phyloP scores from a whole-genome alignment of 2,113 vertebrate genomes.

The Zeus faber region DNA sequence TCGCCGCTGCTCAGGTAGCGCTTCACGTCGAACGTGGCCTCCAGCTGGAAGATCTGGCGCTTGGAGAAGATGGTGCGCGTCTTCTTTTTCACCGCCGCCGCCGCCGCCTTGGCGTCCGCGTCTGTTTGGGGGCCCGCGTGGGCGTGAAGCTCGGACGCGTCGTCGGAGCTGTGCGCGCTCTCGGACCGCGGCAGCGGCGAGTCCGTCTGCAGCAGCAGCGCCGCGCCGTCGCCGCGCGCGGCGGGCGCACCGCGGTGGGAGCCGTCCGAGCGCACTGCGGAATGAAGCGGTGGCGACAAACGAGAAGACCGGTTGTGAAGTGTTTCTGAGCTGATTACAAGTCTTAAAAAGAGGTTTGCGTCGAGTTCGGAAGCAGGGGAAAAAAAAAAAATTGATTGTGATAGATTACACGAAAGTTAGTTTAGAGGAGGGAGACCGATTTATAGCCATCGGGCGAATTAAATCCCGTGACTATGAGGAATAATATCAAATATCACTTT shows the following conservation, averaged over 20 bases:
- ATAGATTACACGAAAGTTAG: no score
- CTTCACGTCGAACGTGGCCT: constrained; percentile 84
- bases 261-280: constrained; percentile 53
- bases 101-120: constrained; percentile 35
- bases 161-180: constrained; percentile 43
- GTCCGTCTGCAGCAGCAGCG: constrained; percentile 11
- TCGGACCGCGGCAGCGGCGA: constrained; percentile 38
- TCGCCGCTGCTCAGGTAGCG: constrained; percentile 85
- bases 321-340: no score
- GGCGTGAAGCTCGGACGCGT: constrained; percentile 27
- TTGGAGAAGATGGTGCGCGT: constrained; percentile 87
- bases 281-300: constrained; percentile 40
- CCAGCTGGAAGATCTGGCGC: constrained; percentile 84
- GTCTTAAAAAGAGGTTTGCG: no score
- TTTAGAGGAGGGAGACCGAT: no score
- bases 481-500: no score
- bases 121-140: constrained; percentile 27
- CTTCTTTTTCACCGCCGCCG: constrained; percentile 74
- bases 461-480: no score
- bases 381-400: no score
- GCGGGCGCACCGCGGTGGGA: not conserved
- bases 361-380: no score
- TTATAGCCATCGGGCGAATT: no score
- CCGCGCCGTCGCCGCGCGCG: constrained; percentile 30
- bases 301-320: no score